Base-by-base conservation (phyloP, 2,113 vertebrate species). In the Ariopsis seemanni region DNA sequence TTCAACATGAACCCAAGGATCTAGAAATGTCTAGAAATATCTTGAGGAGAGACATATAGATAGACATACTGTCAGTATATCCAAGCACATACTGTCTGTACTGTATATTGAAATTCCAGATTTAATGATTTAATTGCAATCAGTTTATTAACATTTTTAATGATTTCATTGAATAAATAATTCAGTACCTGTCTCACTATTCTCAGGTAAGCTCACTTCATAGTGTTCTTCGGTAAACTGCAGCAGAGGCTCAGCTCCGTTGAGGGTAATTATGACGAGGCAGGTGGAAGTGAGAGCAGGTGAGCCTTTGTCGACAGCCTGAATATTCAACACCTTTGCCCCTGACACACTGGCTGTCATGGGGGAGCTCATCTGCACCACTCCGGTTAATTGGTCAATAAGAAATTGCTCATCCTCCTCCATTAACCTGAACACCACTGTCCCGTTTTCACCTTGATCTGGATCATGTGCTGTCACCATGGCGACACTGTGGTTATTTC, bases 401-500 rank as follows among this genome's bases (percentile, higher is more conserved):
- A 94, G 94, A 91, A 99, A 97, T 11, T 95, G 0, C 4, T 95
- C 91, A 84, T 97, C 95, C 2, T 92, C 86, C 5, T 90, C 86
- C 0, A 88, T 67, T 77, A 98, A 87, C 87, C 62, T 92, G 74
- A 96, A 98, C 58, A 78, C 65, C 2, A 99, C 83, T 0, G 93
- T 94, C 83, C 97, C 97, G 0, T 97, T 98, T 87, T 94, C 93
- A 0, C 96, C 97, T 82, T 91, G 92, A 88, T 99, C 98, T 1
- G 90, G 4, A 8, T 99, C 98, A 15, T 83, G 91, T 1, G 95
- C 96, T 74, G 82, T 92, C 85, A 97, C 90, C 0, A 92, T 93
- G 86, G 93, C 89, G 4, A 96, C 15, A 0, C 93, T 94, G 89
- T 94, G 93, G 84, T 63, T 82, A 63, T 25, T 48, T 63, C 20